Evolutionary conservation across 1,140 invertebrate genomes (phyloP), one percentile per base, ranked within the genome.

Genomic region (Pogonomyrmex barbatus): DNA sequence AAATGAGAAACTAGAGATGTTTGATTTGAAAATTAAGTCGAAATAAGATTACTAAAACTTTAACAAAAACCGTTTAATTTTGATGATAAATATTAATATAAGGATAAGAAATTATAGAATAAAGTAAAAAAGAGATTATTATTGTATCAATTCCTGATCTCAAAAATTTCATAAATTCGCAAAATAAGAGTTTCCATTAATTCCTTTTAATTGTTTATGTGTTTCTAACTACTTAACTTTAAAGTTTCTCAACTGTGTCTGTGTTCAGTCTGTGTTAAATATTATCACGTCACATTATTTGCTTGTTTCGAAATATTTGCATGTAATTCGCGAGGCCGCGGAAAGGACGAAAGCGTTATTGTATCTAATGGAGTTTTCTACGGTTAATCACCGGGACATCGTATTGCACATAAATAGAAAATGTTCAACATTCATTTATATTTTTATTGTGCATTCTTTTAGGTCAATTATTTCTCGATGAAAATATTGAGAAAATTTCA

Each of bases 301-400:
- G n/a, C 33, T 42, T 4, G 24, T 73, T 50, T 78, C 2, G 9
- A 60, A 65, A 12, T 39, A 14, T 52, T 42, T 45, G n/a, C 2
- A 33, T 65, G 14, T 60, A 45, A 17, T 67, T 79, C 2, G 10
- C 2, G 17, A 82, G 9, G 50, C 39, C 5, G 24, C 24, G 14
- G 4, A 70, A 81, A 58, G 1, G 52, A 70, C 10, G 9, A 58
- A 24, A 52, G 10, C 9, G 2, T 70, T 17, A 71, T 73, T 73
- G 30, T 17, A 14, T 58, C 42, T 73, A 73, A 82, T 42, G 78
- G 63, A n/a, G 14, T 82, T 71, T 30, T 39, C 24, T 47, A 58
- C 24, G 52, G 42, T 82, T 6, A 4, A 60, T 82, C 17, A 39
- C 39, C 54, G 30, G 30, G 71, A 39, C 17, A 71, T 36, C 5